Conservation (phyloP, 2,888 invertebrate genomes). For the Bibio marci region DNA sequence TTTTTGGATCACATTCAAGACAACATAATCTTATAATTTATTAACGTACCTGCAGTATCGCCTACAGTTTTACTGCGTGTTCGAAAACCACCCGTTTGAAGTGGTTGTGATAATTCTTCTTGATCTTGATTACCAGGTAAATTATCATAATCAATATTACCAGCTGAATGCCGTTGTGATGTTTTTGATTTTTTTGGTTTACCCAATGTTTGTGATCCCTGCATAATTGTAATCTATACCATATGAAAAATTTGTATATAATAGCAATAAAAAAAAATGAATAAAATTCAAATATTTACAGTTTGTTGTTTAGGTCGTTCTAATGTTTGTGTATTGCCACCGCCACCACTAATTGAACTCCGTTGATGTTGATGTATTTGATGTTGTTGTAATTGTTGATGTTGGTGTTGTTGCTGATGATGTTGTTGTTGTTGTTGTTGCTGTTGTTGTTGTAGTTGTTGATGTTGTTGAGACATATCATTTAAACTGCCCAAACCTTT, state of each 20-base stretch:
- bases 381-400: too few relatives aligned
- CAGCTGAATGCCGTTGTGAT: constrained; percentile 63
- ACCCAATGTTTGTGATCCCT: constrained; percentile 65
- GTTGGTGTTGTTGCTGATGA: too few relatives aligned
- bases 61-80: constrained; percentile 84
- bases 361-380: not conserved
- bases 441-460: too few relatives aligned
- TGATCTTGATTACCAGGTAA: constrained; percentile 58
- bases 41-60: constrained; percentile 31
- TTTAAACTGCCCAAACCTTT: constrained; percentile 42
- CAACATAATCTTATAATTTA: too few relatives aligned
- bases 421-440: not conserved
- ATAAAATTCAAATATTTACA: constrained; percentile 6
- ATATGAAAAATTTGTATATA: too few relatives aligned
- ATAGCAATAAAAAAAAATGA: too few relatives aligned
- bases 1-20: too few relatives aligned
- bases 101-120: constrained; percentile 36
- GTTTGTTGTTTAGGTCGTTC: constrained; percentile 48
- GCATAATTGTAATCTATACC: constrained; percentile 34
- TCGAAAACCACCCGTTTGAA: constrained; percentile 38
- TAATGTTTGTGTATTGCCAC: constrained; percentile 38
- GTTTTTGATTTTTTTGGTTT: constrained; percentile 63
- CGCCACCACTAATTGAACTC: constrained; percentile 15
- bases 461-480: constrained; percentile 25
- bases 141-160: constrained; percentile 73